Conservation (phyloP, 2,797 vertebrate genomes). For the Chelmon rostratus region DNA sequence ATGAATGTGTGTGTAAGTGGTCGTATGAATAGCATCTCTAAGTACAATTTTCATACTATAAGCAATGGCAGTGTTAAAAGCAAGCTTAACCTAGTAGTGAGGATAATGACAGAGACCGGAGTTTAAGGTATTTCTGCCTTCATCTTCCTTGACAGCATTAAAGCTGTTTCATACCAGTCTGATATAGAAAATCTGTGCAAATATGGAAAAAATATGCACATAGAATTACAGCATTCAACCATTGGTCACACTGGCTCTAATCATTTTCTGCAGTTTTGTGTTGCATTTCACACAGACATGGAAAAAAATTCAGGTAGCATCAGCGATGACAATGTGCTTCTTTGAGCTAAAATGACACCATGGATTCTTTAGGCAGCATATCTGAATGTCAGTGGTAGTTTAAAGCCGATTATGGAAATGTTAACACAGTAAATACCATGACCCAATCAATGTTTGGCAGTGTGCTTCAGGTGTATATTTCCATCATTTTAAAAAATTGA, state of each 20-base stretch:
- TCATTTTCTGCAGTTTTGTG: not conserved
- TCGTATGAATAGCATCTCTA: slow-evolving; percentile 12
- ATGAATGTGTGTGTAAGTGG: not conserved
- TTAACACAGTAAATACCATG: slow-evolving; percentile 7
- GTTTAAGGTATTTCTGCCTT: slow-evolving; percentile 6
- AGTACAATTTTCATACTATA: not conserved
- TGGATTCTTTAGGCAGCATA: not conserved
- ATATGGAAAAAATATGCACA: not conserved
- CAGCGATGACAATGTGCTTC: slow-evolving; percentile 10
- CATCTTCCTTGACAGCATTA: slow-evolving; percentile 12
- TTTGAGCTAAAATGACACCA: slow-evolving; percentile 5
- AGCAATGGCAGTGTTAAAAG: slow-evolving; percentile 31
- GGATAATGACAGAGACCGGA: slow-evolving; percentile 38
- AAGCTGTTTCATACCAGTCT: slow-evolving; percentile 8
- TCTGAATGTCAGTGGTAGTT: not conserved
- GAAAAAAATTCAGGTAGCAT: slow-evolving; percentile 1
- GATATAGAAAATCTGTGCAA: slow-evolving; percentile 8
- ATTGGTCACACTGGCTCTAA: not conserved
- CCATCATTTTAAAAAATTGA: not conserved
- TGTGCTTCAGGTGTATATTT: slow-evolving; percentile 12
- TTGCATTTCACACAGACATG: slow-evolving; percentile 14
- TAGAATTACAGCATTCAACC: slow-evolving; percentile 6
- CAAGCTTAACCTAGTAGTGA: slow-evolving; percentile 43
- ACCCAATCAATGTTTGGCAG: not conserved
- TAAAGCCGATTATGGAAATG: not conserved